These are phyloP conservation scores for Lasioglossum albipes DNA, from an alignment of 1,140 invertebrate species.

Conservation along the genomic window DNA sequence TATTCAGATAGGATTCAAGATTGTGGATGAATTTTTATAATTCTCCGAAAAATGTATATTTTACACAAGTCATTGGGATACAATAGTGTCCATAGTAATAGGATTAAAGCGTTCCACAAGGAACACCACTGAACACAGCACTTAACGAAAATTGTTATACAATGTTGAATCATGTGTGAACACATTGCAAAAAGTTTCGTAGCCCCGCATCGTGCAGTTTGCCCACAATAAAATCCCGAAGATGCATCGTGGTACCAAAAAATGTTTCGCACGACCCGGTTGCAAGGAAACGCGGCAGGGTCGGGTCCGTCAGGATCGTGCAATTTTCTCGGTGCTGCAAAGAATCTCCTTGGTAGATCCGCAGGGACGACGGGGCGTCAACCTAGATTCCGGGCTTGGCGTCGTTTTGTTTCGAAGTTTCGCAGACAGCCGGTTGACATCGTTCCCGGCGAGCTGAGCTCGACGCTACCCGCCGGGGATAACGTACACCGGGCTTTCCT, in stretches of 20 bases:
- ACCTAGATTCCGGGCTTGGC: slow-evolving; percentile 34
- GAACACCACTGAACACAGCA: no score
- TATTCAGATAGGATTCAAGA: no score
- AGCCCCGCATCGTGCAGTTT: no score
- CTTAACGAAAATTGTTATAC: no score
- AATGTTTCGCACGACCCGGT: slow-evolving; percentile 24
- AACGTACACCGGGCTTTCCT: slow-evolving; percentile 46
- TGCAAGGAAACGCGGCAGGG: slow-evolving; percentile 7
- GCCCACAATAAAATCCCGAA: no score
- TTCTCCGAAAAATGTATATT: no score
- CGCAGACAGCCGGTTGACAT: slow-evolving; percentile 48
- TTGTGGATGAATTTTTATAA: no score
- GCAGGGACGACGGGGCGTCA: slow-evolving; percentile 34
- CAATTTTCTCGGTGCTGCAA: slow-evolving; percentile 26
- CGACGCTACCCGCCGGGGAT: slow-evolving; percentile 19
- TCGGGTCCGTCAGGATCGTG: slow-evolving; percentile 4
- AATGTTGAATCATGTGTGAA: no score
- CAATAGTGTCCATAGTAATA: no score
- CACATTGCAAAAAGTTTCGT: no score
- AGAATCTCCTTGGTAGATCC: slow-evolving; percentile 37
- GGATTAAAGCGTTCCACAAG: no score
- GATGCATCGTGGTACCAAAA: background rate
- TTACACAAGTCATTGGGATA: no score
- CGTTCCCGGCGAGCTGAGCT: slow-evolving; percentile 36
- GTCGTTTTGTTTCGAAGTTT: slow-evolving; percentile 52